Evolutionary conservation across 2,113 vertebrate species (phyloP).

Genomic region (Gavia stellata): DNA sequence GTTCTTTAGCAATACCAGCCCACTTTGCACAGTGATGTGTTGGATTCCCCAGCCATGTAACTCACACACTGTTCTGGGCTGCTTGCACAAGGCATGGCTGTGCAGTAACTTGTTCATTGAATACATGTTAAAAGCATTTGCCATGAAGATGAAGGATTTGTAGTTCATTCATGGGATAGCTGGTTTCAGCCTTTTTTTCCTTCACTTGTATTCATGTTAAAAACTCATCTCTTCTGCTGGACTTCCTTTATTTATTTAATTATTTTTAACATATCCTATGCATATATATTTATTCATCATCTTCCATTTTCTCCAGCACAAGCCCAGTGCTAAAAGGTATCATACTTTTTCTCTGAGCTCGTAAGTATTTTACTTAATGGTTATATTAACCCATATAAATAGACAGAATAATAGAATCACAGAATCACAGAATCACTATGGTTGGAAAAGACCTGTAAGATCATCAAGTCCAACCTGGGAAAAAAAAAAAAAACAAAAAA

Average conservation of each 20-base stretch:
- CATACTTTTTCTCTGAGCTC: background rate
- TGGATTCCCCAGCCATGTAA: background rate
- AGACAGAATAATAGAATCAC: background rate
- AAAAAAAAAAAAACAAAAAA: too few species aligned
- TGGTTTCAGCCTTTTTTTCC: background rate
- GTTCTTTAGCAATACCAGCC: background rate
- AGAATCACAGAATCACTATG: too few species aligned
- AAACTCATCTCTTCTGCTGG: background rate
- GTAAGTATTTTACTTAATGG: background rate
- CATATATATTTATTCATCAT: background rate
- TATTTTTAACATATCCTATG: background rate
- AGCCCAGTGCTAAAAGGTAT: background rate
- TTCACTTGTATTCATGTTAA: background rate
- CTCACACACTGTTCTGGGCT: background rate
- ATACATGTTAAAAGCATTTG: background rate
- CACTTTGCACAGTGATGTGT: background rate
- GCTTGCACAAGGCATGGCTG: background rate
- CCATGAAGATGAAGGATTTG: background rate
- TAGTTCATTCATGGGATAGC: background rate
- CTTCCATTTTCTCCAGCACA: background rate
- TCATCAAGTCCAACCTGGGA: too few species aligned
- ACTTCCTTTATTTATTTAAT: background rate
- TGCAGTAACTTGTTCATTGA: background rate
- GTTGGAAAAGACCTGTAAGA: too few species aligned
- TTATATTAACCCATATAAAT: background rate